Evolutionary conservation across 2,113 vertebrate species (phyloP).

Genomic region (Neolamprologus cancellatus): DNA sequence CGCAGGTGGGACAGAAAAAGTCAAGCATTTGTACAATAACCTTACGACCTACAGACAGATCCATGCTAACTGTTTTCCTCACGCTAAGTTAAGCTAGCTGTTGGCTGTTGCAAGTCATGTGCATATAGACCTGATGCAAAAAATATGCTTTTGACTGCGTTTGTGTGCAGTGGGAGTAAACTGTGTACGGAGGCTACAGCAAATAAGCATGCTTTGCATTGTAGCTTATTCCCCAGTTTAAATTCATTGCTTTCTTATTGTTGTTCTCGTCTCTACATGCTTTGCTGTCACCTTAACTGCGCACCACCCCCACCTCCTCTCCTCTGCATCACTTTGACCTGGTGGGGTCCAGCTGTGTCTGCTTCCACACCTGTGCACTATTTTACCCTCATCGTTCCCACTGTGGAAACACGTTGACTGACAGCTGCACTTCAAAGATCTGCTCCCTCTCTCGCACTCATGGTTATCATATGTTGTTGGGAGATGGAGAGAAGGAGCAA

Average conservation of each 20-base stretch:
- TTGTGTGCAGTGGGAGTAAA: background rate
- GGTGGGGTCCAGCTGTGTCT: slow-evolving; percentile 42
- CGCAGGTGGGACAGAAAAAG: background rate
- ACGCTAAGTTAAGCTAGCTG: background rate
- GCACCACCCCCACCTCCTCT: background rate
- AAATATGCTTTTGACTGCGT: background rate
- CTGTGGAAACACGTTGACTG: slow-evolving; percentile 54
- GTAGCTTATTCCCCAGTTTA: background rate
- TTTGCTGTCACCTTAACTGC: background rate
- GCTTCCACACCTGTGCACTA: slow-evolving; percentile 71
- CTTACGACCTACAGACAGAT: background rate
- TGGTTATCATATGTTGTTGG: slow-evolving; percentile 57
- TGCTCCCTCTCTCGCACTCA: slow-evolving; percentile 16
- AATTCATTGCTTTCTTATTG: background rate
- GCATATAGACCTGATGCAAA: background rate
- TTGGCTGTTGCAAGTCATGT: background rate
- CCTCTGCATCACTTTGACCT: slow-evolving; percentile 52
- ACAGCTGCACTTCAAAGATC: slow-evolving; percentile 76
- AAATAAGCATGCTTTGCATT: background rate
- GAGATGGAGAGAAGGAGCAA: background rate
- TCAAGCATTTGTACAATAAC: background rate
- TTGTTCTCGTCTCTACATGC: background rate
- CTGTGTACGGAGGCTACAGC: background rate
- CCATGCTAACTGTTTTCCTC: background rate
- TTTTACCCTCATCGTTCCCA: slow-evolving; percentile 59